A percentile compares a stretch with the other conserved stretches of the same genome.
Evolutionary conservation across 2,113 vertebrate species (phyloP).

Genomic region (Ammodytes dubius): DNA sequence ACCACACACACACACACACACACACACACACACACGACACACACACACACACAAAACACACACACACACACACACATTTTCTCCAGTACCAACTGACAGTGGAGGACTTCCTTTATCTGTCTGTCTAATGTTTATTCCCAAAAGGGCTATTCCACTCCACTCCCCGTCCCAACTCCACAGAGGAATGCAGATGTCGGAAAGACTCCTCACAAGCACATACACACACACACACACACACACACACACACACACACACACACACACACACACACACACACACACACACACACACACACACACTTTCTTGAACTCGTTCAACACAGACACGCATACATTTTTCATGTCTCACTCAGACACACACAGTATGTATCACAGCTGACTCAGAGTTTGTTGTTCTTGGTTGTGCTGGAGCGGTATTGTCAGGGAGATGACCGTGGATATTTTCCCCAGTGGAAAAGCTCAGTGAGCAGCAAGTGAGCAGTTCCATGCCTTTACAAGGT

Average conservation of each 20-base stretch:
- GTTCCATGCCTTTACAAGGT: conserved; percentile 68
- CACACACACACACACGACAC: conserved; percentile 29
- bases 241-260: conserved; percentile 3
- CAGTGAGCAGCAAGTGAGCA: conserved; percentile 54
- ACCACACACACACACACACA: conserved; percentile 24
- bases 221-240: neutral
- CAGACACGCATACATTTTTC: neutral
- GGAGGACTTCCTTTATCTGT: conserved; percentile 69
- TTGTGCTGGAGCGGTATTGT: conserved; percentile 58
- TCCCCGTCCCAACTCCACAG: conserved; percentile 45
- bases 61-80: conserved; percentile 21
- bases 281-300: neutral
- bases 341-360: conserved; percentile 12
- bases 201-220: conserved; percentile 48
- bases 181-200: conserved; percentile 71
- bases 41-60: no score
- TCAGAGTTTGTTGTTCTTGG: conserved; percentile 69
- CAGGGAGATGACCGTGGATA: conserved; percentile 71
- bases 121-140: conserved; percentile 64
- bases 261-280: neutral
- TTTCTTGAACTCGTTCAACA: neutral
- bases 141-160: conserved; percentile 50
- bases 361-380: conserved; percentile 65
- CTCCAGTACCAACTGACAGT: conserved; percentile 46
- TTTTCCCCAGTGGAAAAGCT: conserved; percentile 71